Evolutionary conservation across 2,113 vertebrate species (phyloP).

Genomic region (Glaucidium brasilianum): DNA sequence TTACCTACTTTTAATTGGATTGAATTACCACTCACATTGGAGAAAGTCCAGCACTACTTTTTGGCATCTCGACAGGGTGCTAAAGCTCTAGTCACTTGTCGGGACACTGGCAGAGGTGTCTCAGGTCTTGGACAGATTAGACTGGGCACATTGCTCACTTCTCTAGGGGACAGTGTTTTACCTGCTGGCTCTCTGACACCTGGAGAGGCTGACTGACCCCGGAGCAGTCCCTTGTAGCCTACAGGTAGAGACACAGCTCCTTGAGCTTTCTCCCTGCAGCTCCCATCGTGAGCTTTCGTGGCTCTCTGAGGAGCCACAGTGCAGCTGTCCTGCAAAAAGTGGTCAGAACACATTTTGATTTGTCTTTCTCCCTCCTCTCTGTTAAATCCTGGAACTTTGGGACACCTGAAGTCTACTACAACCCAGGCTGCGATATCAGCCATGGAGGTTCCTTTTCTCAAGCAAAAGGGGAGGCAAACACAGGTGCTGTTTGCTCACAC

Average conservation of each 20-base stretch:
- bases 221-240: background rate
- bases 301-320: background rate
- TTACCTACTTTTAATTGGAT: background rate
- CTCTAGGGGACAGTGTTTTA: background rate
- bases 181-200: background rate
- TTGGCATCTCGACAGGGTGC: background rate
- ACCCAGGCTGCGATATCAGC: background rate
- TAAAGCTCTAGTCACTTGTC: background rate
- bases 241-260: background rate
- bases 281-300: fast-evolving
- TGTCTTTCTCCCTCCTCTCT: background rate
- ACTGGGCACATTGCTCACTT: background rate
- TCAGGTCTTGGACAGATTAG: background rate
- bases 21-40: background rate
- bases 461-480: background rate
- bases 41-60: background rate
- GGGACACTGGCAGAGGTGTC: background rate
- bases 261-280: background rate
- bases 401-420: background rate
- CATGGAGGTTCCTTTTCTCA: background rate
- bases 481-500: background rate
- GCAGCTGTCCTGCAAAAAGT: background rate
- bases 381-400: background rate
- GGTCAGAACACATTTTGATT: background rate
- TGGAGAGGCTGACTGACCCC: background rate